Evolutionary conservation across 2,113 vertebrate genomes (phyloP), one percentile per base, ranked within the genome.

Genomic region (Osmerus eperlanus): DNA sequence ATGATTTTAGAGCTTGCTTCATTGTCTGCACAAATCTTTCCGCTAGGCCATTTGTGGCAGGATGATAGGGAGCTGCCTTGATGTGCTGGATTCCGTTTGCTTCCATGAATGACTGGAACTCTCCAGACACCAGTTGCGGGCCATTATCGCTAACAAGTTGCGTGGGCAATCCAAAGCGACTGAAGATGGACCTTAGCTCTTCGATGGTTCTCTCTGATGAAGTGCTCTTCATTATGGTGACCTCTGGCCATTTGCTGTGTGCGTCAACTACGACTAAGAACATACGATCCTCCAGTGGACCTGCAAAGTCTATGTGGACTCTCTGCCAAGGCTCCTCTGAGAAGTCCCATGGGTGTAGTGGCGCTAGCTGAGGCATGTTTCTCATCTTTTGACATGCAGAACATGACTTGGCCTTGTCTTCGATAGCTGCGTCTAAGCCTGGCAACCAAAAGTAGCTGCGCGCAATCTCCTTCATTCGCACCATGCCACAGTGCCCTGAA

Each of bases 101-200:
- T n/a, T n/a, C n/a, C n/a, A n/a, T n/a, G n/a, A n/a, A n/a, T n/a
- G n/a, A n/a, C n/a, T n/a, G n/a, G n/a, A n/a, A n/a, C 66, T 52
- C 54, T 75, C 19, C 80, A 93, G 93, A 92, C 92, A 64, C 81
- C 94, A 78, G 14, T 28, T 75, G 64, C 2, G 76, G 70, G 0
- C 67, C 63, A 23, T 75, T 81, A 47, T 81, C 76, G 15, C 19
- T 66, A 14, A 78, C 66, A 62, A 78, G 56, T 29, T 70, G 68
- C 32, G 32, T 32, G 32, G 32, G 32, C 32, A 32, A 32, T 73
- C 32, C 21, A 23, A 23, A 23, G 21, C 21, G 21, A 23, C 21
- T 23, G 21, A n/a, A n/a, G n/a, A n/a, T n/a, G n/a, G n/a, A n/a
- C n/a, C n/a, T n/a, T n/a, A n/a, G n/a, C n/a, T n/a, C n/a, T n/a